Conservation (phyloP, 2,797 vertebrate genomes). For the Gadopsis bispinosus region DNA sequence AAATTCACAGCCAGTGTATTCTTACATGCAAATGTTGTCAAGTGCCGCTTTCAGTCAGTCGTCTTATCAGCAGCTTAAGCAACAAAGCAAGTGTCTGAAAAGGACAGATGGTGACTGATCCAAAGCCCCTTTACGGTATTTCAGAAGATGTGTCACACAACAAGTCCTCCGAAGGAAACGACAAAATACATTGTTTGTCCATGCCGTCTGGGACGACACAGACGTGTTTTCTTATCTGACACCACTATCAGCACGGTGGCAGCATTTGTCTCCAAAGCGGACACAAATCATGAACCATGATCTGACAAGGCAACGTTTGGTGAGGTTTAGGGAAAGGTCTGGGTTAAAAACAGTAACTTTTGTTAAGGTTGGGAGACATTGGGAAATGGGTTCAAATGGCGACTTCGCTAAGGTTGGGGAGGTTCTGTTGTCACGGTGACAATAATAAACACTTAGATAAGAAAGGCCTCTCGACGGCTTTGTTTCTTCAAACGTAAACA, state of each 20-base stretch:
- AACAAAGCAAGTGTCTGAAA: not conserved
- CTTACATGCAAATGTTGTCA: not conserved
- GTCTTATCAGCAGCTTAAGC: not conserved
- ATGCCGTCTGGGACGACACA: too few relatives aligned
- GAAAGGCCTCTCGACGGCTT: not conserved
- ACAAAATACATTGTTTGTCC: too few relatives aligned
- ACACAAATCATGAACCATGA: not conserved
- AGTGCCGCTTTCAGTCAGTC: not conserved
- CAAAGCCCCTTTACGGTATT: too few relatives aligned
- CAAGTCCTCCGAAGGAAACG: too few relatives aligned
- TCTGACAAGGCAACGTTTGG: too few relatives aligned
- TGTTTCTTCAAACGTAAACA: not conserved
- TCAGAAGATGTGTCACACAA: too few relatives aligned
- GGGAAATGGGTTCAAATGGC: not conserved
- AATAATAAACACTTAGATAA: not conserved
- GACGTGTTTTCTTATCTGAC: not conserved
- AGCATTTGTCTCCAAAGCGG: not conserved
- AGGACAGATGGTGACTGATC: too few relatives aligned
- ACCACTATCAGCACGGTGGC: not conserved
- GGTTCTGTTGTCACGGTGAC: conserved; percentile 7
- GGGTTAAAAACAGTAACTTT: not conserved
- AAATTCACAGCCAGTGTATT: not conserved
- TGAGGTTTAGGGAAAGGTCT: not conserved
- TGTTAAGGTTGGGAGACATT: not conserved
- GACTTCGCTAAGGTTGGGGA: not conserved